Evolutionary conservation across 2,797 vertebrate genomes (phyloP).

Genomic region (Strix occidentalis): DNA sequence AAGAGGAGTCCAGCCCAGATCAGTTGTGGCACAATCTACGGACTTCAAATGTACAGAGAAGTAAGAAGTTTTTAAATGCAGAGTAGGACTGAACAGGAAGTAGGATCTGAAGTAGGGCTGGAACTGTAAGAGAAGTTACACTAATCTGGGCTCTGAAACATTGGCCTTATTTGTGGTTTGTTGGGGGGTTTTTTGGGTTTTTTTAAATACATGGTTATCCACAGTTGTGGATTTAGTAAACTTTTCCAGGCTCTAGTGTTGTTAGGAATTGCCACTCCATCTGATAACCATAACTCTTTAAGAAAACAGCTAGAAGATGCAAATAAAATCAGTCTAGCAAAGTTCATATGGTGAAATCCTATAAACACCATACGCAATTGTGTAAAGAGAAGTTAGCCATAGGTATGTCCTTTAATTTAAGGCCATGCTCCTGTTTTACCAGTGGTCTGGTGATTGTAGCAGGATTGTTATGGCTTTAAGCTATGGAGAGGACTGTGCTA

Average conservation of each 20-base stretch:
- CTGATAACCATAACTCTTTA: background rate
- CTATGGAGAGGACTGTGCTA: background rate
- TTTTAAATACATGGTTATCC: background rate
- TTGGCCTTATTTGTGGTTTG: background rate
- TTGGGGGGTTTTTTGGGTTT: background rate
- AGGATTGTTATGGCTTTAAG: background rate
- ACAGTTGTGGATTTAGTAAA: background rate
- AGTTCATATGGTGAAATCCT: background rate
- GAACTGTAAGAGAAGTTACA: background rate
- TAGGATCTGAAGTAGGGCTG: background rate
- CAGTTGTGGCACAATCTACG: slow-evolving; percentile 24
- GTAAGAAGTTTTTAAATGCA: slow-evolving; percentile 32
- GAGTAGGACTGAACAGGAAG: background rate
- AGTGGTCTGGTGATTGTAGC: background rate
- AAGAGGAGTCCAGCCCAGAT: slow-evolving; percentile 11
- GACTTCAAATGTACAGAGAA: slow-evolving; percentile 24
- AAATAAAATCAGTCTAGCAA: background rate
- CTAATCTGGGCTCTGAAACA: background rate
- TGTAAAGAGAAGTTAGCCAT: background rate
- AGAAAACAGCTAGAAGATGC: background rate
- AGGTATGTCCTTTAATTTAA: background rate
- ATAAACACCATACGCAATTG: rapidly evolving
- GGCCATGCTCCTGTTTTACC: background rate
- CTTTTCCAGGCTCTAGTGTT: background rate
- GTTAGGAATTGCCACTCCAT: background rate